Evolutionary conservation across 92 coral and sea anemone genomes (phyloP).

Genomic region (Porites cylindrica): DNA sequence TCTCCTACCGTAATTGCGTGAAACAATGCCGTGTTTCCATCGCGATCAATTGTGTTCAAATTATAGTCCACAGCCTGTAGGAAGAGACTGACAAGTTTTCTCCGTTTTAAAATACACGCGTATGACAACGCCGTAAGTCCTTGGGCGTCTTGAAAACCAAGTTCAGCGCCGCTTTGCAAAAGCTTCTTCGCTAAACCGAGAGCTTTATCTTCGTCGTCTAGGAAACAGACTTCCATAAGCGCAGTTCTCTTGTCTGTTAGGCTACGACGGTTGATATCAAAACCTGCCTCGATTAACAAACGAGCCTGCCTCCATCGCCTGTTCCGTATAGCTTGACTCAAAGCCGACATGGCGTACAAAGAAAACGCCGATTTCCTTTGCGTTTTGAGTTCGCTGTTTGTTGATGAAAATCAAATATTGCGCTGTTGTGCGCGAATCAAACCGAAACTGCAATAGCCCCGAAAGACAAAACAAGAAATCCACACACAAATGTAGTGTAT

Average conservation of each 20-base stretch:
- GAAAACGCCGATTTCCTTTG: not conserved
- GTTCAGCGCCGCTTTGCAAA: constrained; percentile 77
- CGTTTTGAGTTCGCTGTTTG: not conserved
- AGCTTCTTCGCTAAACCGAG: constrained; percentile 72
- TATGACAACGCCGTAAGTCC: constrained; percentile 79
- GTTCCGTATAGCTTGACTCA: constrained; percentile 66
- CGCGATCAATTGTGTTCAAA: constrained; percentile 71
- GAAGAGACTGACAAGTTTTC: constrained; percentile 65
- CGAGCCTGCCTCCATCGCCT: constrained; percentile 88
- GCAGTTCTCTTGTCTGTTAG: constrained; percentile 65
- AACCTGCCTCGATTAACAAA: constrained; percentile 77
- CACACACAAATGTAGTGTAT: constrained; percentile 3
- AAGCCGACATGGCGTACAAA: constrained; percentile 68
- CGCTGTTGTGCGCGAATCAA: constrained; percentile 9
- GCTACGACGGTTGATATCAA: constrained; percentile 74
- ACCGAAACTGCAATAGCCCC: constrained; percentile 9
- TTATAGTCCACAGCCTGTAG: constrained; percentile 77
- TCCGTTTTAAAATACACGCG: constrained; percentile 75
- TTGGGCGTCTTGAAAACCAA: constrained; percentile 65
- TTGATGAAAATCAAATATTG: constrained; percentile 1
- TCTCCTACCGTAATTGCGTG: constrained; percentile 87
- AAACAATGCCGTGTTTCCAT: constrained; percentile 83
- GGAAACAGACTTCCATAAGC: constrained; percentile 84
- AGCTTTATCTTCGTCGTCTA: constrained; percentile 76
- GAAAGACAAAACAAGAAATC: not conserved